Evolutionary conservation across 2,888 invertebrate species (phyloP).

Genomic region (Drosophila demipolita): DNA sequence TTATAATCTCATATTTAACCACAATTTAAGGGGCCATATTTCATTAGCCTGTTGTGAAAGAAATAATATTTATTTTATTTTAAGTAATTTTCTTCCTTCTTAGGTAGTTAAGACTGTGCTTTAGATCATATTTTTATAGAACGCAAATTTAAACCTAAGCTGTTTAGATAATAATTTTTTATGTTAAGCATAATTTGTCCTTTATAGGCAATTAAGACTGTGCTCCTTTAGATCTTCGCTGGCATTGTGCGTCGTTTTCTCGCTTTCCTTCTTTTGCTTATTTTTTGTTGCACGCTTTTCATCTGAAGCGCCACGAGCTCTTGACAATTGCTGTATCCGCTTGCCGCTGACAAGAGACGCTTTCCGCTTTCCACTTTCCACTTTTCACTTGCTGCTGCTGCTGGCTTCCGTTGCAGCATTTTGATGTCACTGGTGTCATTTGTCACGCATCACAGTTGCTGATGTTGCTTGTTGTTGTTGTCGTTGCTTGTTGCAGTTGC

Average conservation of each 20-base stretch:
- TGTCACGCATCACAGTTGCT: constrained; percentile 68
- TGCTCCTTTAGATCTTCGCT: constrained; percentile 18
- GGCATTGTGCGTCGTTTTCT: constrained; percentile 30
- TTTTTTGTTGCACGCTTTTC: constrained; percentile 25
- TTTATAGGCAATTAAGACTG: constrained; percentile 34
- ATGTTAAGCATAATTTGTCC: background rate
- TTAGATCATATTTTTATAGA: background rate
- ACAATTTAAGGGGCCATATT: background rate
- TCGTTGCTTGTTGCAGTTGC: constrained; percentile 35
- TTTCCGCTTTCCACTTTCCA: constrained; percentile 18
- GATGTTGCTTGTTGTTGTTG: constrained; percentile 22
- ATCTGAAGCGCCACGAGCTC: constrained; percentile 43
- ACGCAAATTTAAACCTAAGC: no score
- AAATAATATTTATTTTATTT: background rate
- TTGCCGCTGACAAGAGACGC: constrained; percentile 60
- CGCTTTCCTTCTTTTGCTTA: constrained; percentile 13
- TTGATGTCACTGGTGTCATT: constrained; percentile 75
- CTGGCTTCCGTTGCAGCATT: constrained; percentile 66
- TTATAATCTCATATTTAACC: background rate
- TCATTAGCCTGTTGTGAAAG: background rate
- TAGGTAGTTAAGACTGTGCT: background rate
- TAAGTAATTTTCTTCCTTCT: background rate
- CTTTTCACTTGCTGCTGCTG: constrained; percentile 4
- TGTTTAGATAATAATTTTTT: background rate
- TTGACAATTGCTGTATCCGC: constrained; percentile 77